Percentiles rank a stretch among this genome's conserved stretches.
Evolutionary conservation across 2,888 invertebrate genomes (phyloP).

Genomic region (Uloborus plumipes): DNA sequence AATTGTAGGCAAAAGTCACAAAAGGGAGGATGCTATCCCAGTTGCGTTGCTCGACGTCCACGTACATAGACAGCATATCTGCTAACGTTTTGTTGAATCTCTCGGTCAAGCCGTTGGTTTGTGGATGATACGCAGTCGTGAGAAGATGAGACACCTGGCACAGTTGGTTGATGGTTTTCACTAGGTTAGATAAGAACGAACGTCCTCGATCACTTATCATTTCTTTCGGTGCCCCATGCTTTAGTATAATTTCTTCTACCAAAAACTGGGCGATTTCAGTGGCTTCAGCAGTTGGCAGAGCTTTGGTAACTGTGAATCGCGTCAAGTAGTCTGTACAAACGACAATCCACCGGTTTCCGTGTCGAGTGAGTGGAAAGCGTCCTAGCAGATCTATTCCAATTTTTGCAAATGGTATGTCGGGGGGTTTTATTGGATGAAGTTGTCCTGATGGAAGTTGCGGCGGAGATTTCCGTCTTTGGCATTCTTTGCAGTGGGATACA

Average conservation of each 20-base stretch:
- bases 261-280: conserved; percentile 38
- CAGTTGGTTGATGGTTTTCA: neutral
- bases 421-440: too few species aligned
- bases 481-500: too few species aligned
- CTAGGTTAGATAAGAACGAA: conserved; percentile 9
- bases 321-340: too few species aligned
- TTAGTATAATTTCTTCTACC: conserved; percentile 12
- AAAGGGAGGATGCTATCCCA: conserved; percentile 38
- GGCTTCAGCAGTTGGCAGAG: neutral
- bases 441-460: conserved; percentile 1
- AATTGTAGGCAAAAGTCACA: conserved; percentile 31
- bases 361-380: too few species aligned
- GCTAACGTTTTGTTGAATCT: conserved; percentile 14
- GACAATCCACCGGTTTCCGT: too few species aligned
- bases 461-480: too few species aligned
- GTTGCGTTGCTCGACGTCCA: conserved; percentile 23
- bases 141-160: conserved; percentile 15
- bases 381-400: too few species aligned
- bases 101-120: conserved; percentile 38
- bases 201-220: conserved; percentile 31
- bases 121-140: conserved; percentile 34
- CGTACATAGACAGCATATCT: conserved; percentile 6
- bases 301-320: neutral
- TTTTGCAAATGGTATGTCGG: too few species aligned
- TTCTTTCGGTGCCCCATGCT: conserved; percentile 19